Percentiles rank a stretch among this genome's conserved stretches.
phyloP scores from a whole-genome alignment of 2,888 invertebrate species.

The Hypsopygia costalis region DNA sequence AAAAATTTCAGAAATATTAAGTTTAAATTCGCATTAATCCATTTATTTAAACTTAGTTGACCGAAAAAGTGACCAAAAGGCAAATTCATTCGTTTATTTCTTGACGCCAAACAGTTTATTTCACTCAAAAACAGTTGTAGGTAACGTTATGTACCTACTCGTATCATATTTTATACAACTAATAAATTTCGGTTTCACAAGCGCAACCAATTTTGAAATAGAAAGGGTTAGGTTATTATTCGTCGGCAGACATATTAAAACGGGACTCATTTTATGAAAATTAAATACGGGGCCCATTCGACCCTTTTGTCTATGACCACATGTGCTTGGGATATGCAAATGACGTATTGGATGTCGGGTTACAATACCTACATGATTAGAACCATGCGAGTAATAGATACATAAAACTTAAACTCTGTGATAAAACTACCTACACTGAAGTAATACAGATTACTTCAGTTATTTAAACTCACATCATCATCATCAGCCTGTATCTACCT shows the following conservation, averaged over 20 bases:
- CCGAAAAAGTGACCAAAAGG: no score
- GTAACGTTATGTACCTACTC: no score
- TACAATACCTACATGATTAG: conserved; percentile 55
- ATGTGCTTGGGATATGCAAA: conserved; percentile 77
- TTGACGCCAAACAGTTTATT: not conserved
- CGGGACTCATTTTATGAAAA: conserved; percentile 74
- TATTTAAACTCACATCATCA: no score
- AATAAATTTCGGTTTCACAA: conserved; percentile 44
- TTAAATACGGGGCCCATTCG: conserved; percentile 70
- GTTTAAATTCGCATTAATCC: no score
- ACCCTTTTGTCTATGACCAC: conserved; percentile 72
- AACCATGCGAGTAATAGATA: not conserved
- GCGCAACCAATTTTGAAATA: conserved; percentile 63
- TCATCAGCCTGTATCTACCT: no score
- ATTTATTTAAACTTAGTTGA: no score
- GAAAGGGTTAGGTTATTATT: conserved; percentile 70
- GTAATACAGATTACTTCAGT: no score
- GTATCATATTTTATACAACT: conserved; percentile 29
- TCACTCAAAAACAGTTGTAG: conserved; percentile 8
- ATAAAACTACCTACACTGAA: no score
- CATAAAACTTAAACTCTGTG: no score
- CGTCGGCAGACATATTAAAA: conserved; percentile 69
- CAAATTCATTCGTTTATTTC: no score
- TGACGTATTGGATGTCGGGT: conserved; percentile 65
- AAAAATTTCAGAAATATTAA: no score